Evolutionary conservation across 2,797 vertebrate species (phyloP), one percentile per base, ranked within the genome.

Genomic region (Mallotus villosus): DNA sequence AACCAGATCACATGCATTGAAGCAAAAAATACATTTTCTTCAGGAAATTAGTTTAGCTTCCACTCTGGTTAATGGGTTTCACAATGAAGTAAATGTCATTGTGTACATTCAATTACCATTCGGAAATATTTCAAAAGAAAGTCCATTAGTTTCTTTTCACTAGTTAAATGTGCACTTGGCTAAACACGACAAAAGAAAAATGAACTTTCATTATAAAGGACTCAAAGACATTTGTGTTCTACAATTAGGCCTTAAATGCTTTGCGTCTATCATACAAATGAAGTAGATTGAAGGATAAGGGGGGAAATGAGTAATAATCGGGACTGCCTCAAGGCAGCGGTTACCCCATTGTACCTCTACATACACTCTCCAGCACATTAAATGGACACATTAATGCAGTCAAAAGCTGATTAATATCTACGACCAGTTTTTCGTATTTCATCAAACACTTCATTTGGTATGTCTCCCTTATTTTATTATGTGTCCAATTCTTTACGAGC

Each of bases 351-450:
- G 63, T 70, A 67, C 72, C 72, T 76, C 75, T 63, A 78, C 76
- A 80, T 29, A 51, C 41, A 66, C 24, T 49, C 41, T 51, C 41
- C 4, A 51, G 3, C 37, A 66, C 2, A 27, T 16, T 66, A 51
- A 73, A 68, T 51, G 19, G 46, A 71, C 22, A 27, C 34, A 63
- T n/a, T 73, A 25, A 73, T 60, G 53, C 55, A 51, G 49, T 69
- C 72, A 74, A 59, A 64, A 69, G 64, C 72, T 72, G 71, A 78
- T 75, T 78, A 72, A 73, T 70, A 74, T 70, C 77, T 77, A 66
- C 70, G 63, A 69, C 69, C 55, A 41, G 17, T 58, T 14, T 77
- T 72, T 68, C 27, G 3, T 58, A 19, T 49, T 72, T 75, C 64
- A 82, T 78, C 77, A 71, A 41, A 72, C 70, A 74, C 74, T 63